phyloP scores from a whole-genome alignment of 2,113 vertebrate species.

The Coryphaenoides rupestris region DNA sequence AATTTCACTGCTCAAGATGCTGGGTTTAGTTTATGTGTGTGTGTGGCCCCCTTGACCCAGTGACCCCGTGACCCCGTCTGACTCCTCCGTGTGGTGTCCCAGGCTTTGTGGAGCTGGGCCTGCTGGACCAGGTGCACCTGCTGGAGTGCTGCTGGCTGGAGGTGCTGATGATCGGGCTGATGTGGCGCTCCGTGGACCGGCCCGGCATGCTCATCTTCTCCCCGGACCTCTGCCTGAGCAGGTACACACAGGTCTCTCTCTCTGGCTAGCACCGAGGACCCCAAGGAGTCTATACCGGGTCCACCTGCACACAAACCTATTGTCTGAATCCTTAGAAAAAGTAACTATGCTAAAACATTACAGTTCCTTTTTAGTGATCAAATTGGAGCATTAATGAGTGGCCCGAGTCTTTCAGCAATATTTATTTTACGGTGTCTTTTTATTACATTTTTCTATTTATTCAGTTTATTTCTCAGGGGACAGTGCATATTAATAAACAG shows the following conservation, averaged over 20 bases:
- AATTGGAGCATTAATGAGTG: too few relatives aligned
- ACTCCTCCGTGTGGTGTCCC: not conserved
- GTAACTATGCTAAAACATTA: not conserved
- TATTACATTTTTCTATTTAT: too few relatives aligned
- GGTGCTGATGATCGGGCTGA: conserved; percentile 94
- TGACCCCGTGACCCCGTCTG: not conserved
- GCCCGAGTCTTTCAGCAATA: too few relatives aligned
- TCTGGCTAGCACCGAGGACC: not conserved
- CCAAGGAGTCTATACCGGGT: too few relatives aligned
- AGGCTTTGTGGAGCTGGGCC: conserved; percentile 92
- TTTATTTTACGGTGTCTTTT: too few relatives aligned
- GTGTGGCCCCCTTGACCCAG: too few relatives aligned
- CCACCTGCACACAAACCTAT: not conserved
- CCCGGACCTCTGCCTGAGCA: conserved; percentile 90
- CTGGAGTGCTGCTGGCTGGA: conserved; percentile 98
- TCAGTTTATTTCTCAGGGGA: too few relatives aligned
- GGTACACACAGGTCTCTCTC: conserved; percentile 65
- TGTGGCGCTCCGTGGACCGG: conserved; percentile 95
- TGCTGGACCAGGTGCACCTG: conserved; percentile 92
- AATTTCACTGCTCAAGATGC: too few relatives aligned
- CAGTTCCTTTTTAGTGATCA: too few relatives aligned
- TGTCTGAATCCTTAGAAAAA: not conserved
- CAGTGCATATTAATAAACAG: too few relatives aligned
- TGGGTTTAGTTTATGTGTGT: conserved; percentile 1
- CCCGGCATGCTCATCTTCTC: conserved; percentile 96